A percentile compares a stretch with the other conserved stretches of the same genome.
phyloP scores from a whole-genome alignment of 2,888 invertebrate genomes.

The Polyommatus iphigenia region DNA sequence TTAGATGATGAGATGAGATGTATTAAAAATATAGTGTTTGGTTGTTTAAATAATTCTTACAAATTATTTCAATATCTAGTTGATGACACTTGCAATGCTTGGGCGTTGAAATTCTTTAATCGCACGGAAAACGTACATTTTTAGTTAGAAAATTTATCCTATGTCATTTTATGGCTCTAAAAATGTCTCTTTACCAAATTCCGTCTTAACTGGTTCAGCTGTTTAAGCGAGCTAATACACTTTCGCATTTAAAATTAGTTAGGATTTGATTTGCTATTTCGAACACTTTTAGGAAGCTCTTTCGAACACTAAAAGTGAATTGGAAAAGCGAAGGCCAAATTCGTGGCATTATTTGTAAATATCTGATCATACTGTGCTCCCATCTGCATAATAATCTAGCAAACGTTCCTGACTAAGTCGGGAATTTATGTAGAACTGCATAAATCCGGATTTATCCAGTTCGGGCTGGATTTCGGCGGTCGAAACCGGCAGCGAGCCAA shows the following conservation, averaged over 20 bases:
- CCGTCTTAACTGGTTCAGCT: too few species aligned
- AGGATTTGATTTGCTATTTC: neutral
- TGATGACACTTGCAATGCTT: too few species aligned
- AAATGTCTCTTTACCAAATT: too few species aligned
- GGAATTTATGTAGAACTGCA: conserved; percentile 55
- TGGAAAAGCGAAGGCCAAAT: neutral
- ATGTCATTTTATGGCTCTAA: too few species aligned
- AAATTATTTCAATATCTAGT: too few species aligned
- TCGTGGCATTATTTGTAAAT: conserved; percentile 7
- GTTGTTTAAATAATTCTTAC: too few species aligned
- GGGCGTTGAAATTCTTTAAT: too few species aligned
- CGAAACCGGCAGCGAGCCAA: conserved; percentile 49
- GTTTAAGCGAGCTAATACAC: neutral
- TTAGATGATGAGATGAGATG: too few species aligned
- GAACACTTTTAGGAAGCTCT: neutral
- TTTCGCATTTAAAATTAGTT: neutral
- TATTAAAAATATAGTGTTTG: too few species aligned
- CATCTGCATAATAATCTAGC: conserved; percentile 38
- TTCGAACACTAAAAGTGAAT: neutral
- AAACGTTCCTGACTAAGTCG: conserved; percentile 40
- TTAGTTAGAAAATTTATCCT: too few species aligned
- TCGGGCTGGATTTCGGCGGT: conserved; percentile 49
- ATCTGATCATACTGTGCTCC: conserved; percentile 26
- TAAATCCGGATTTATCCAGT: conserved; percentile 54
- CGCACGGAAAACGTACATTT: too few species aligned